Evolutionary conservation across 2,113 vertebrate species (phyloP).

Genomic region (Baryphthengus martii): DNA sequence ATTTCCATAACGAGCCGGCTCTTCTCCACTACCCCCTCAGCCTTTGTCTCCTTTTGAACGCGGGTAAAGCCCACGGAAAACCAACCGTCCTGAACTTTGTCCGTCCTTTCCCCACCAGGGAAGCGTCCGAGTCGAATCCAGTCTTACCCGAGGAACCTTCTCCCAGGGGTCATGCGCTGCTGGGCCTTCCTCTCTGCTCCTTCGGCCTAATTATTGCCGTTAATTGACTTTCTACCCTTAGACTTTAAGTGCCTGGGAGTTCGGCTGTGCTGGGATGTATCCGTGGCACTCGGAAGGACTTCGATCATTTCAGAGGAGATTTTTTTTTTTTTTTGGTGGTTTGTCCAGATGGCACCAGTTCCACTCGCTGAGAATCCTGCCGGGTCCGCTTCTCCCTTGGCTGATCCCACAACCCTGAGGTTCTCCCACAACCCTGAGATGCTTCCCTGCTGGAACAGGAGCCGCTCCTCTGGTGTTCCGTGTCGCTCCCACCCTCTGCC

Average conservation of each 20-base stretch:
- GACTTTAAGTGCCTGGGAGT: no score
- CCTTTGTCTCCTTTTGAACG: rapidly evolving
- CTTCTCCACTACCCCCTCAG: rapidly evolving
- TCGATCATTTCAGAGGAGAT: rapidly evolving
- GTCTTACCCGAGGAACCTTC: rapidly evolving
- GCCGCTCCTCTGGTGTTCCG: background rate
- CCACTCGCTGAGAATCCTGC: rapidly evolving
- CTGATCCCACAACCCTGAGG: no score
- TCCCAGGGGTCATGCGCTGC: rapidly evolving
- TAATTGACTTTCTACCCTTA: no score
- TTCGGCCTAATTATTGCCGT: background rate
- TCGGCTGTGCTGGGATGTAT: background rate
- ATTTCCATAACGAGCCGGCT: no score
- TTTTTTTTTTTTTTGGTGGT: background rate
- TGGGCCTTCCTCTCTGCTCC: rapidly evolving
- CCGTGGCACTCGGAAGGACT: background rate
- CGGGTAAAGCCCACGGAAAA: background rate
- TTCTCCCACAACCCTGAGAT: rapidly evolving
- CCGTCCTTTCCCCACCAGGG: rapidly evolving
- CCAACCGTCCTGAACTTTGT: background rate
- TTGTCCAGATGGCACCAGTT: rapidly evolving
- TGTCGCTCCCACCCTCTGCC: background rate
- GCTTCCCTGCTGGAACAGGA: background rate
- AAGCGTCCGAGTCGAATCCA: rapidly evolving
- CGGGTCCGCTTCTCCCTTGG: background rate